Percentiles rank a stretch among this genome's conserved stretches.
phyloP scores from a whole-genome alignment of 2,113 vertebrate species.

The Alces alces region DNA sequence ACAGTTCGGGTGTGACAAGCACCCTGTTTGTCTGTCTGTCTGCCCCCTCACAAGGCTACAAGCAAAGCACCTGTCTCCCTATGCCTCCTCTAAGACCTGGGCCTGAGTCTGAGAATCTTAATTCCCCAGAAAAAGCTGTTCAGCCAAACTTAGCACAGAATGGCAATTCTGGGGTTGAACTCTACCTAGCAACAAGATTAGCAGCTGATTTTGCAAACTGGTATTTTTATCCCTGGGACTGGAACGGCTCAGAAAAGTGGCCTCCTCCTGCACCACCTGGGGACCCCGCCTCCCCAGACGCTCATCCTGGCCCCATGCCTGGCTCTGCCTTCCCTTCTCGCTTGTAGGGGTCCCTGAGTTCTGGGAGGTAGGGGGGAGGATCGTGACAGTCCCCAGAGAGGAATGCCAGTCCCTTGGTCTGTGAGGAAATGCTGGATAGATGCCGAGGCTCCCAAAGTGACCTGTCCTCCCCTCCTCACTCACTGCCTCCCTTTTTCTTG shows the following conservation, averaged over 20 bases:
- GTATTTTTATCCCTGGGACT: conserved; percentile 63
- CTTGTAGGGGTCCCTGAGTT: background rate
- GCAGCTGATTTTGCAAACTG: conserved; percentile 60
- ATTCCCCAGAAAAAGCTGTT: conserved; percentile 45
- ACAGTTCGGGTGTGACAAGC: background rate
- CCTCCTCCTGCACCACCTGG: background rate
- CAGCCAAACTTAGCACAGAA: conserved; percentile 51
- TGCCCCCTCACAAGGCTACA: background rate
- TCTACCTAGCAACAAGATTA: conserved; percentile 70
- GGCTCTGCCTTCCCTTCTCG: background rate
- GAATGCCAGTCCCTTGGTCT: background rate
- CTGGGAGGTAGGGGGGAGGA: background rate
- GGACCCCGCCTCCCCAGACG: background rate
- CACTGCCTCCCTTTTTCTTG: background rate
- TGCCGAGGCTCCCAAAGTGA: background rate
- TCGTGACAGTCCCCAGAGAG: background rate
- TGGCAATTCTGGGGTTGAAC: conserved; percentile 45
- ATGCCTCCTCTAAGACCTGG: background rate
- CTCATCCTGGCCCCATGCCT: background rate
- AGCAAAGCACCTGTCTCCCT: background rate
- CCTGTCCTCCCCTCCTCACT: background rate
- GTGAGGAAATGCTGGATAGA: accelerated
- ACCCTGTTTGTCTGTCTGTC: background rate
- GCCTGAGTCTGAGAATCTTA: background rate
- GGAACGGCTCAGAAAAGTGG: conserved; percentile 25